phyloP scores from a whole-genome alignment of 2,797 vertebrate genomes.

The Tarsius wallacei region DNA sequence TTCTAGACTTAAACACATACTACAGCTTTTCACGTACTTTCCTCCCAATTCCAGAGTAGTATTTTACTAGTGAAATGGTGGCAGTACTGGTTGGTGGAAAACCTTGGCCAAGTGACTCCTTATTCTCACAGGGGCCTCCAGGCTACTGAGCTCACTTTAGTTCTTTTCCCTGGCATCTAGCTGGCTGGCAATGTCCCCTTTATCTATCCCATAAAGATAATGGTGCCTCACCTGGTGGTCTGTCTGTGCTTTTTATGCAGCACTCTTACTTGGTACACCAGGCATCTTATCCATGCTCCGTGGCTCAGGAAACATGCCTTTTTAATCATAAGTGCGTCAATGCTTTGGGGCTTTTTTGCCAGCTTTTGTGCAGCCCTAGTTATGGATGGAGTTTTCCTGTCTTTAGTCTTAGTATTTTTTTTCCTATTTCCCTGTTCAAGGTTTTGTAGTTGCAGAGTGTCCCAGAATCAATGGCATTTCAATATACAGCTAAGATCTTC shows the following conservation, averaged over 20 bases:
- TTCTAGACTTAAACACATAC: neutral
- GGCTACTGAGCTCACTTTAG: neutral
- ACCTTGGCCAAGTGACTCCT: neutral
- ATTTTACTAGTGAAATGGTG: neutral
- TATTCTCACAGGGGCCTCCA: neutral
- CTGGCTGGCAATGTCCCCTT: neutral
- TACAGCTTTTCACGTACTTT: neutral
- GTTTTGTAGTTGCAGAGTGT: rapidly evolving
- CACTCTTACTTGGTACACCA: neutral
- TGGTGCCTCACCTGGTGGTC: neutral
- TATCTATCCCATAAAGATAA: rapidly evolving
- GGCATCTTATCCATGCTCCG: rapidly evolving
- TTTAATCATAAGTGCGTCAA: neutral
- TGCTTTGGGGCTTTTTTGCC: neutral
- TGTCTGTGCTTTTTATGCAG: neutral
- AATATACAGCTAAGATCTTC: too few relatives aligned
- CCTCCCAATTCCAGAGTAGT: neutral
- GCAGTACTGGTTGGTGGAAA: neutral
- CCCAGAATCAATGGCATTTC: too few relatives aligned
- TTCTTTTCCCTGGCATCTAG: neutral
- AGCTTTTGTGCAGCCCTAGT: too few relatives aligned
- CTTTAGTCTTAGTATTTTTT: neutral
- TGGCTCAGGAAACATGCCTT: neutral
- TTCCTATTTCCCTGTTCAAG: neutral
- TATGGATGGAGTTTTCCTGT: rapidly evolving